These are phyloP conservation scores for Lanistes nyassanus DNA, from an alignment of 1,140 invertebrate genomes.

Conservation along the genomic window DNA sequence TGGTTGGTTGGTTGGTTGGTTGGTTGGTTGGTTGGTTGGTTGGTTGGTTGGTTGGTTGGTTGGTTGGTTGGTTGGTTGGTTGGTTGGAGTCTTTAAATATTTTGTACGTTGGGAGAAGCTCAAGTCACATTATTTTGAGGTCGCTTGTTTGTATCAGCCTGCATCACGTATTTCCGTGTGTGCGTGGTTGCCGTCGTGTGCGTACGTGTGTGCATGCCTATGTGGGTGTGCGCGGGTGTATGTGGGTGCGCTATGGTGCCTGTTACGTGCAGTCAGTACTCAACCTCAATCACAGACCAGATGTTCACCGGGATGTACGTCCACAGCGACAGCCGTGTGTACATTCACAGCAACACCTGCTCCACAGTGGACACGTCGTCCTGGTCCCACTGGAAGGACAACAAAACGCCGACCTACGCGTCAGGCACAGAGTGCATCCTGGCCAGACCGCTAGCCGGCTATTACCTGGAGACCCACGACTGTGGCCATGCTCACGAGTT, in stretches of 20 bases:
- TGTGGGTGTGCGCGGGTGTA: background rate
- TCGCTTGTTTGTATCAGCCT: background rate
- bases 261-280: background rate
- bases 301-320: background rate
- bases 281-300: background rate
- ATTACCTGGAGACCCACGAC: background rate
- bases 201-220: background rate
- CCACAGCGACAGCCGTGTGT: slow-evolving; percentile 2
- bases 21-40: background rate
- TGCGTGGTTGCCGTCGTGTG: background rate
- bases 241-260: background rate
- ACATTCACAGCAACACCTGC: slow-evolving; percentile 8
- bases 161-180: background rate
- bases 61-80: background rate
- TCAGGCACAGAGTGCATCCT: background rate
- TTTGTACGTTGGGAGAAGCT: background rate
- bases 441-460: background rate
- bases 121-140: background rate
- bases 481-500: background rate
- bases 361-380: background rate
- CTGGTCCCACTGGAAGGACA: background rate
- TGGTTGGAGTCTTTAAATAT: background rate
- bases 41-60: background rate
- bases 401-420: background rate
- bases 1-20: too few species aligned